These are phyloP conservation scores for Enteromius unitaeniatus DNA, from an alignment of 2,797 vertebrate species.

Conservation along the genomic window DNA sequence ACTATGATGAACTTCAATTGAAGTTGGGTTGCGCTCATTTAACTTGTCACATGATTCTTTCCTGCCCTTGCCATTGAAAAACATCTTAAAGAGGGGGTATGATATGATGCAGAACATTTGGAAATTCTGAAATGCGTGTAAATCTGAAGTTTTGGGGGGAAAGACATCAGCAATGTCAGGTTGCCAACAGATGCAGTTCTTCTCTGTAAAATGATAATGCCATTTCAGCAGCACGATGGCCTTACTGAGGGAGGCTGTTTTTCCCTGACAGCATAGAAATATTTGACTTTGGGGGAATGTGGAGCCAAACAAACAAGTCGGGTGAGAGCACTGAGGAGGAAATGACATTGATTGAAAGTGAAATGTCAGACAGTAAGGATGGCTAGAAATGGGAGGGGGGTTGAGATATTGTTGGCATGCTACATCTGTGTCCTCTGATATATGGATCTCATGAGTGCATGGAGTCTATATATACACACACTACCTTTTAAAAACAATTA, in stretches of 20 bases:
- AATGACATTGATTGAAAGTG: slow-evolving; percentile 10
- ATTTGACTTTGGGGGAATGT: slow-evolving; percentile 36
- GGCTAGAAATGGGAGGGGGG: slow-evolving; percentile 11
- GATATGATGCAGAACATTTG: neutral
- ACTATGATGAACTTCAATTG: neutral
- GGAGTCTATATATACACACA: neutral
- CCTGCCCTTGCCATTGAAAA: neutral
- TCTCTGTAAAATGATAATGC: slow-evolving; percentile 26
- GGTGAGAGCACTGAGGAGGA: slow-evolving; percentile 1
- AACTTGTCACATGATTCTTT: neutral
- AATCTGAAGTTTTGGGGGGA: neutral
- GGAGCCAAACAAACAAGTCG: slow-evolving; percentile 21
- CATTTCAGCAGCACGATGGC: slow-evolving; percentile 38
- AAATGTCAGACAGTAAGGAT: slow-evolving; percentile 30
- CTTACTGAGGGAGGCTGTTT: slow-evolving; percentile 24
- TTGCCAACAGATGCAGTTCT: slow-evolving; percentile 25
- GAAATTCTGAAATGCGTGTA: neutral
- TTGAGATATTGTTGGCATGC: slow-evolving; percentile 29
- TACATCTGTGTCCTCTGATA: slow-evolving; percentile 8
- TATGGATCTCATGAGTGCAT: neutral
- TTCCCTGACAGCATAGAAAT: slow-evolving; percentile 32
- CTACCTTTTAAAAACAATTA: neutral
- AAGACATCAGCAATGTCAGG: neutral
- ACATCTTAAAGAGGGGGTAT: neutral
- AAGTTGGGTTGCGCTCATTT: neutral